Percentiles rank a stretch among this genome's conserved stretches.
These are phyloP conservation scores for Orchesellides sinensis DNA, from an alignment of 2,888 invertebrate genomes.

Conservation along the genomic window DNA sequence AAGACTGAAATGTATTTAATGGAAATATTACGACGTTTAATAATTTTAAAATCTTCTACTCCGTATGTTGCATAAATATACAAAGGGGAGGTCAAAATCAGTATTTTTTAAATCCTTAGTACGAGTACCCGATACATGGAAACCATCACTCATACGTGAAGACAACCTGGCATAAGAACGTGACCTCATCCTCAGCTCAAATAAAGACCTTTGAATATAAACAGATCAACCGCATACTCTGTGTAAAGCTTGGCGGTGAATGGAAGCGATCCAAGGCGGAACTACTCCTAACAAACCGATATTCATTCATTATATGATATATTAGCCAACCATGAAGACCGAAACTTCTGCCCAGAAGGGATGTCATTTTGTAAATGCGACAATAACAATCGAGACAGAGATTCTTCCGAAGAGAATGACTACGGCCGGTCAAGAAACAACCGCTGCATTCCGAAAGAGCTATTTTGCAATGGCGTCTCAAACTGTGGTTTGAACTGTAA, in stretches of 20 bases:
- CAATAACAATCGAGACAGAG: no score
- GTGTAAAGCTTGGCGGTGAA: background rate
- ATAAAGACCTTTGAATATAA: background rate
- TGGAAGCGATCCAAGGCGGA: background rate
- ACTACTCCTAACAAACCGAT: constrained; percentile 3
- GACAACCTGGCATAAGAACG: no score
- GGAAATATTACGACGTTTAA: no score
- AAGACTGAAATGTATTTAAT: background rate
- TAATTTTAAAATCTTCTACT: no score
- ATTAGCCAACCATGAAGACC: background rate
- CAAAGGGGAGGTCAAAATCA: no score
- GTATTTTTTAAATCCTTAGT: no score
- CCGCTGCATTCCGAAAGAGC: constrained; percentile 21
- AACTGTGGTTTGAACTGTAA: constrained; percentile 22
- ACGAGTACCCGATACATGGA: no score
- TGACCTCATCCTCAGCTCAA: background rate
- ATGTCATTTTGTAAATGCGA: constrained; percentile 8
- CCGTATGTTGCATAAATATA: no score
- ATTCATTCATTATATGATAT: background rate
- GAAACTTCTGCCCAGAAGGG: background rate
- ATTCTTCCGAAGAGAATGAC: background rate
- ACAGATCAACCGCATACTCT: background rate
- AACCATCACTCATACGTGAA: no score
- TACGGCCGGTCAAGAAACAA: background rate
- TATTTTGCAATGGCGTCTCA: constrained; percentile 26